Evolutionary conservation across 1,140 invertebrate genomes (phyloP).

Genomic region (Liolophura sinensis): DNA sequence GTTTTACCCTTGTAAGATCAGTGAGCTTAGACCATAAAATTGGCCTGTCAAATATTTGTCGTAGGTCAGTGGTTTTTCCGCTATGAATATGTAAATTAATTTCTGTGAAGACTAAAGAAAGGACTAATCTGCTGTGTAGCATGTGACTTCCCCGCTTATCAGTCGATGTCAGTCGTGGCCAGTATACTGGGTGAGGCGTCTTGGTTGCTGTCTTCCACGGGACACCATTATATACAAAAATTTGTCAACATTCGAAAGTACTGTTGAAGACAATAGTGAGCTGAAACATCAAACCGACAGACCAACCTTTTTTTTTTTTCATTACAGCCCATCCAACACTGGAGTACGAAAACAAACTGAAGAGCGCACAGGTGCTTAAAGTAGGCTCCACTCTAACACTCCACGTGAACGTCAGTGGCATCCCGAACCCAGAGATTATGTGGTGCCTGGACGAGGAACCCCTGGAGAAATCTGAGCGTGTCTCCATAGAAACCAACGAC

Average conservation of each 20-base stretch:
- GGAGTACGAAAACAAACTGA: conserved; percentile 52
- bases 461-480: conserved; percentile 39
- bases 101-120: too few species aligned
- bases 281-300: not conserved
- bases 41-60: not conserved
- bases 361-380: conserved; percentile 48
- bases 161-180: too few species aligned
- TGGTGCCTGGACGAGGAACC: conserved; percentile 82
- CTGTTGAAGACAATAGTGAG: not conserved
- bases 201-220: too few species aligned
- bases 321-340: conserved; percentile 49
- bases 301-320: conserved; percentile 4
- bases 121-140: too few species aligned
- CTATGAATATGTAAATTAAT: too few species aligned
- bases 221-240: too few species aligned
- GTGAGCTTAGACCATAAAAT: not conserved
- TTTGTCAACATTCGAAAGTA: too few species aligned
- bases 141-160: too few species aligned
- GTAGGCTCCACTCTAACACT: conserved; percentile 47
- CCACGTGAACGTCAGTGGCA: conserved; percentile 73
- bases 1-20: conserved; percentile 11
- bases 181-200: too few species aligned
- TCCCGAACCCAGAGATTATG: conserved; percentile 85
- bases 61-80: too few species aligned
- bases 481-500: conserved; percentile 46